Base-by-base conservation (phyloP, 2,113 vertebrate genomes). In the Coptodon rendalli region DNA sequence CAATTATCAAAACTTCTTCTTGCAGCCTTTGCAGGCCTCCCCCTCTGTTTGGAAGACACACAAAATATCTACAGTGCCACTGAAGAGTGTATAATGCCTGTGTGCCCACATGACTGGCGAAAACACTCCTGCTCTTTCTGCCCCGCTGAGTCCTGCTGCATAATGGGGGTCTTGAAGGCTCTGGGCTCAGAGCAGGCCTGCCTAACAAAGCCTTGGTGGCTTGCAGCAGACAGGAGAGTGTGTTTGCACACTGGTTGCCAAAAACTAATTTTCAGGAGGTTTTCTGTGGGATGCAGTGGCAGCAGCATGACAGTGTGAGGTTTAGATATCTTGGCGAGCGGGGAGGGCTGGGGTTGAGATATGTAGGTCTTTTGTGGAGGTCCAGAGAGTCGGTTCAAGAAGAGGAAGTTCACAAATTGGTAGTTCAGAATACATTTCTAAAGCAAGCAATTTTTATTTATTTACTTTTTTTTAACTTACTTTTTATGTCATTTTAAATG, bases 201-300 rank as follows among this genome's bases (percentile, higher is more conserved):
- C 94, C 95, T 97, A 97, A 97, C 97, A 97, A 97, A 97, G 97
- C 97, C 97, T 96, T 84, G 96, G 97, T 96, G 97, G 95, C 96
- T 96, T 94, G 97, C 95, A 94, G 94, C 90, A 95, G 95, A 96
- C 96, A 96, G 95, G 91, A 94, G 95, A 96, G 94, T 95, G 95
- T 96, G 95, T 96, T 95, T 95, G 96, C 93, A 80, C 95, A 95
- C 94, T 91, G 90, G 92, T 96, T 96, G 95, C 96, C 96, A 96
- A 96, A 97, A 97, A 96, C 95, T 96, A 94, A 96, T 97, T 97
- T 97, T 92, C 95, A 93, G 92, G 92, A 95, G 95, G 92, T 95
- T 95, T 95, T 96, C 90, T 93, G 91, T 87, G 95, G 95, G 93
- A 95, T 92, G 93, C 94, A 89, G 95, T 95, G 96, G 95, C 94